Evolutionary conservation across 2,888 invertebrate genomes (phyloP), one percentile per base, ranked within the genome.

Genomic region (Empis stercorea): DNA sequence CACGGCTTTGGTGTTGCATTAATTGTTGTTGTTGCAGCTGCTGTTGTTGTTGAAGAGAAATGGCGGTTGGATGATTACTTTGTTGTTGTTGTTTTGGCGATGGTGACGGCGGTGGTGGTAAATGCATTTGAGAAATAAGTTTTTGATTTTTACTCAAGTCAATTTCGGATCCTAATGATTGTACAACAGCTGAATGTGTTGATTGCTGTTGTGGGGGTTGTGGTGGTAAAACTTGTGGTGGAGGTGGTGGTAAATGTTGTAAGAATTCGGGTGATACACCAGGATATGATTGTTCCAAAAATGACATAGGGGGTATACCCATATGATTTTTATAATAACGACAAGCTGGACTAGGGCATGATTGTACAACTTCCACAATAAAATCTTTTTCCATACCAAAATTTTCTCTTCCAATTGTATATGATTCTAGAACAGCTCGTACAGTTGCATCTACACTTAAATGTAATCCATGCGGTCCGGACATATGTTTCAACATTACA

Each of bases 401-500:
- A 44, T 68, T 68, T 50, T 67, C 67, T 1, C 68, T 59, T 0
- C 68, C 69, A 63, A 87, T 86, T 52, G 87, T 87, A 57, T 87
- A 88, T 3, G 87, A 87, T 62, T 88, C 87, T 70, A 87, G 84
- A 30, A 85, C 87, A 46, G 87, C 87, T 64, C 87, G 73, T 32
- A 88, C 84, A 13, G 88, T 88, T 32, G 84, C 86, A 66, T 88
- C 88, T 45, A 87, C 74, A 37, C 86, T 86, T 48, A 89, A 71
- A 72, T 89, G 88, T 45, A 87, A 71, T 1, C 88, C 87, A 64
- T 87, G 87, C 0, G 87, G 87, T 1, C 88, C 87, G 60, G 87
- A 87, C 84, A 88, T 87, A 61, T 89, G 88, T 61, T 88, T 89
- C 55, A 89, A 65, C 87, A 88, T 88, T 7, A 89, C 87, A 46